Percentiles rank a stretch among this genome's conserved stretches.
phyloP scores from a whole-genome alignment of 1,140 invertebrate genomes.

The Dryas iulia region DNA sequence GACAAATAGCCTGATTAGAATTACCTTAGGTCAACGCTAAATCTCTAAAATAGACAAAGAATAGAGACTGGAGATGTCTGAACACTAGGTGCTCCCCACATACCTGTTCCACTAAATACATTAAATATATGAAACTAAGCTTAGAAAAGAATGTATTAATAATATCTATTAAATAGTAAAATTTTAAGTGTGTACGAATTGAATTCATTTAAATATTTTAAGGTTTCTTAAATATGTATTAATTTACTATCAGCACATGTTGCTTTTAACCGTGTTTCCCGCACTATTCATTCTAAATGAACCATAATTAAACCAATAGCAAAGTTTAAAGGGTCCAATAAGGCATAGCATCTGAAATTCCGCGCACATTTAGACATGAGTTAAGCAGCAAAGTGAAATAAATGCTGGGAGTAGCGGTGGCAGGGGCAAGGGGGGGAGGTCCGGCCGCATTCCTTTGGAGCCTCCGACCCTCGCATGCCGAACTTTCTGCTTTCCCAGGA shows the following conservation, averaged over 20 bases:
- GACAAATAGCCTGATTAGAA: too few species aligned
- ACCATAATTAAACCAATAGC: not conserved
- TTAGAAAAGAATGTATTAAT: too few species aligned
- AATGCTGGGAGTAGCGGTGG: conserved; percentile 41
- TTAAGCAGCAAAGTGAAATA: conserved; percentile 41
- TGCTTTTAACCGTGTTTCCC: not conserved
- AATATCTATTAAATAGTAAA: too few species aligned
- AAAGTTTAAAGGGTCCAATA: conserved; percentile 8
- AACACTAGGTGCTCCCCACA: too few species aligned
- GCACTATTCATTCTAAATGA: not conserved
- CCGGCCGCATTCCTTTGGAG: conserved; percentile 72
- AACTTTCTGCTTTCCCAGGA: conserved; percentile 67
- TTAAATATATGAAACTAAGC: too few species aligned
- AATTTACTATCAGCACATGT: not conserved
- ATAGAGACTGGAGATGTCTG: too few species aligned
- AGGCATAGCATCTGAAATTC: conserved; percentile 30
- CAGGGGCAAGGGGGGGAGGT: conserved; percentile 35
- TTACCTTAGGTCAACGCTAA: too few species aligned
- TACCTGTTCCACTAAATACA: too few species aligned
- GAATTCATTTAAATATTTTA: too few species aligned
- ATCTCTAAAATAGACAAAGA: too few species aligned
- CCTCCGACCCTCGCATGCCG: conserved; percentile 63
- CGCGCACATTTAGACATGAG: conserved; percentile 35
- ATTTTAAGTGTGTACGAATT: too few species aligned
- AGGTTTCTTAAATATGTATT: not conserved